phyloP scores from a whole-genome alignment of 1,140 invertebrate species.

The Caerostris extrusa region DNA sequence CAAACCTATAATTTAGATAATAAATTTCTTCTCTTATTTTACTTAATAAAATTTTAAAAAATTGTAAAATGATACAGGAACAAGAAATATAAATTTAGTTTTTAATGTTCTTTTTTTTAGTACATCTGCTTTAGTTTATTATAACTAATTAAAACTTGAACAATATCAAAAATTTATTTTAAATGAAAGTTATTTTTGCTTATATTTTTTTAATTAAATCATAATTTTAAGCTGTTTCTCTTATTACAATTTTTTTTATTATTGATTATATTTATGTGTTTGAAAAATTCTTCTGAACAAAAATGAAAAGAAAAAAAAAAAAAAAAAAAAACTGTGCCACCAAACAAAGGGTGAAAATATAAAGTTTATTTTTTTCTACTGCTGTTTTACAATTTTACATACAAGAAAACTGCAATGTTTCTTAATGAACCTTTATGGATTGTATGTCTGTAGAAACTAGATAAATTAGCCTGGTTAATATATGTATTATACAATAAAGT shows the following conservation, averaged over 20 bases:
- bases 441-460: background rate
- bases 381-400: constrained; percentile 44
- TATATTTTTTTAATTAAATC: background rate
- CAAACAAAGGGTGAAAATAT: background rate
- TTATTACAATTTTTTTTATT: background rate
- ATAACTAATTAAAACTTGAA: too few relatives aligned
- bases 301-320: background rate
- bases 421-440: constrained; percentile 3
- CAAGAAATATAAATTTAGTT: too few relatives aligned
- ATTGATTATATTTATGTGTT: background rate
- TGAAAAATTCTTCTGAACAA: constrained; percentile 8
- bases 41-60: too few relatives aligned
- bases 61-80: too few relatives aligned
- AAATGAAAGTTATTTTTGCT: background rate
- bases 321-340: background rate
- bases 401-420: constrained; percentile 37
- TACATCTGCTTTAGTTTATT: too few relatives aligned
- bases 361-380: constrained; percentile 47
- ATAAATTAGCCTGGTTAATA: background rate
- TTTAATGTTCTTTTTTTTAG: too few relatives aligned
- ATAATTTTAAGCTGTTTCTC: background rate
- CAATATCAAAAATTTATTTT: too few relatives aligned
- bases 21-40: too few relatives aligned
- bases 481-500: background rate
- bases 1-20: too few relatives aligned